Percentiles rank a stretch among this genome's conserved stretches.
Evolutionary conservation across 2,113 vertebrate genomes (phyloP).

Genomic region (Felis chaus): DNA sequence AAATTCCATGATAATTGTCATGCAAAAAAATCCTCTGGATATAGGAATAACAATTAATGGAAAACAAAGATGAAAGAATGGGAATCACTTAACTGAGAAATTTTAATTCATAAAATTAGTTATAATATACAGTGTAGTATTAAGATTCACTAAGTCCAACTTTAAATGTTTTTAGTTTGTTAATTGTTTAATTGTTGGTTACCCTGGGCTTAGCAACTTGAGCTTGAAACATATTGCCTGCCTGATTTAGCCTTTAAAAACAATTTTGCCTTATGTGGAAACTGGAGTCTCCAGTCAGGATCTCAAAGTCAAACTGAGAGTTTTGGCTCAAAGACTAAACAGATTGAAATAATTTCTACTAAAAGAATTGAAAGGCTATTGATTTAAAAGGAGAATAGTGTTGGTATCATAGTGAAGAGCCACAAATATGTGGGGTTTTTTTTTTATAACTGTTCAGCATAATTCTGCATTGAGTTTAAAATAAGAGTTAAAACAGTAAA

Average conservation of each 20-base stretch:
- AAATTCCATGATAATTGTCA: neutral
- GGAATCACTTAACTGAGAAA: conserved; percentile 26
- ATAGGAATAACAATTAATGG: neutral
- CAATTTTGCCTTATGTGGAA: neutral
- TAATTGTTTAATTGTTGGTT: conserved; percentile 36
- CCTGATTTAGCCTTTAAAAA: conserved; percentile 50
- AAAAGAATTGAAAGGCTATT: conserved; percentile 54
- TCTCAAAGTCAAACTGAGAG: conserved; percentile 60
- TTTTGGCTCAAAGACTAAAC: conserved; percentile 56
- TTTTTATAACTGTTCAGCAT: neutral
- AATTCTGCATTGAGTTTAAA: conserved; percentile 13
- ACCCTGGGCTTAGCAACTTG: neutral
- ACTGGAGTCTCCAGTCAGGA: conserved; percentile 3
- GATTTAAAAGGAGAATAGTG: conserved; percentile 45
- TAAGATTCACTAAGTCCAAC: neutral
- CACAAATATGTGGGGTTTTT: conserved; percentile 35
- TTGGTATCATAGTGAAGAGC: conserved; percentile 1
- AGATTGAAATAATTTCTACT: conserved; percentile 66
- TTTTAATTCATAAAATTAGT: neutral
- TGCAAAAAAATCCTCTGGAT: neutral
- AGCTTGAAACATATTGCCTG: conserved; percentile 16
- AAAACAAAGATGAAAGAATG: neutral
- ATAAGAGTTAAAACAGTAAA: neutral
- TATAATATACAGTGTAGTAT: neutral
- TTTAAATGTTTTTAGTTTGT: neutral